Evolutionary conservation across 2,113 vertebrate species (phyloP), one percentile per base, ranked within the genome.

Genomic region (Lepus europaeus): DNA sequence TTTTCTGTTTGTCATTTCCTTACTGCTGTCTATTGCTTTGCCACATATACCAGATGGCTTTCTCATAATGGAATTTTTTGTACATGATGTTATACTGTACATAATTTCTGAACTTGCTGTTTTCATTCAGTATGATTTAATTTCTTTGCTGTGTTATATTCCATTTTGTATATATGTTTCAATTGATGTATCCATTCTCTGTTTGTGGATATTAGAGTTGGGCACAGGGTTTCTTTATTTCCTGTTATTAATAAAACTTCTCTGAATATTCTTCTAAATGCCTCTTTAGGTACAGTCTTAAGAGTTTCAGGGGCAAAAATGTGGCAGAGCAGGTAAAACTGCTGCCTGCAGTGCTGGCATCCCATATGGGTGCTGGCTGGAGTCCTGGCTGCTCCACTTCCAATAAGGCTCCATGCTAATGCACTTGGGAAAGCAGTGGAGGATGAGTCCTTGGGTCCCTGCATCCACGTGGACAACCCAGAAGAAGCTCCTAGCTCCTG

Each of bases 101-200:
- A 1, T 45, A 84, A 39, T 84, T 56, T 92, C 64, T 49, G 20
- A 39, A n/a, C 20, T 93, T 82, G 6, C 25, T 80, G 79, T 93
- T 83, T 59, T n/a, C 68, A 31, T 53, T 89, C 11, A 53, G 27
- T 59, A 39, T 66, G 70, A 84, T 79, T 51, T 85, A 20, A 51
- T 80, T 85, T 68, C 25, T 91, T 92, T 89, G 16, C 20, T 69
- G 25, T 27, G 39, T 49, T n/a, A 92, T 69, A 68, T 36, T 95
- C 20, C 39, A 84, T 16, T 66, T 66, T 88, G 45, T 49, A 9
- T 45, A 36, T 78, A 72, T 66, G 39, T 56, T 6, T 84, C 64
- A 20, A 79, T 79, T 93, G 78, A 49, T 80, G 83, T 78, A 89
- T 61, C 56, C 36, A 56, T 89, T 51, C 49, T 69, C 69, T 23